phyloP scores from a whole-genome alignment of 1,140 invertebrate species.

The Phymorhynchus buccinoides region DNA sequence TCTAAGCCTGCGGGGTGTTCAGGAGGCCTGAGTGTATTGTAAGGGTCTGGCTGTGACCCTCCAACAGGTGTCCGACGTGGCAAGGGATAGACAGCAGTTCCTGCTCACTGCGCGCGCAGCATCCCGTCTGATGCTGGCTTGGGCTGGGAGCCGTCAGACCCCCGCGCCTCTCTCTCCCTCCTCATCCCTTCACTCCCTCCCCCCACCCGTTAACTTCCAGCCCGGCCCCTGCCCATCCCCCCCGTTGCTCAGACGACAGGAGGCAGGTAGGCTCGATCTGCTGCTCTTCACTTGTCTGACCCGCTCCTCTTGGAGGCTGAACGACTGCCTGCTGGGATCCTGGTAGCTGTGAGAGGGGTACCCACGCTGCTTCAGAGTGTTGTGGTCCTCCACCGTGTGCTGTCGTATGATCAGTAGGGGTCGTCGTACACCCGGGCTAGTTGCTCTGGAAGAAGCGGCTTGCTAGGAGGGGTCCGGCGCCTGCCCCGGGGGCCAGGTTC shows the following conservation, averaged over 20 bases:
- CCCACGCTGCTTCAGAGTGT: constrained; percentile 3
- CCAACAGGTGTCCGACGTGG: constrained; percentile 51
- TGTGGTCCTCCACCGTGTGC: constrained; percentile 37
- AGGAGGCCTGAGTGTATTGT: background rate
- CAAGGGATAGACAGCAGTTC: constrained; percentile 44
- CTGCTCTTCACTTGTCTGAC: constrained; percentile 13
- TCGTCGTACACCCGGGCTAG: constrained; percentile 56
- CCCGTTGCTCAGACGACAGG: background rate
- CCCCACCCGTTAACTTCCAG: background rate
- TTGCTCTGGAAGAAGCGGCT: constrained; percentile 1
- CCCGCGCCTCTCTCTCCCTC: background rate
- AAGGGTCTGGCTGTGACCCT: constrained; percentile 38
- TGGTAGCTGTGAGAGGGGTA: background rate
- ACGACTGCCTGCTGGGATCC: background rate
- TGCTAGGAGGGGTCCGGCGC: constrained; percentile 17
- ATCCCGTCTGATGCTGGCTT: constrained; percentile 50
- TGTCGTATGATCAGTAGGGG: constrained; percentile 56
- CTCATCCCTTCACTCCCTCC: background rate
- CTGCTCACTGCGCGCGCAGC: constrained; percentile 46
- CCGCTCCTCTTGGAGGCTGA: constrained; percentile 21
- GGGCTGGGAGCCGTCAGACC: constrained; percentile 46
- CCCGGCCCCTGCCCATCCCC: background rate
- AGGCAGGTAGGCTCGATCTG: constrained; percentile 35
- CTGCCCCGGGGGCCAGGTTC: constrained; percentile 42
- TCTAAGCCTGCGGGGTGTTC: background rate